Base-by-base conservation (phyloP, 2,888 invertebrate species). In the Griposia aprilina region DNA sequence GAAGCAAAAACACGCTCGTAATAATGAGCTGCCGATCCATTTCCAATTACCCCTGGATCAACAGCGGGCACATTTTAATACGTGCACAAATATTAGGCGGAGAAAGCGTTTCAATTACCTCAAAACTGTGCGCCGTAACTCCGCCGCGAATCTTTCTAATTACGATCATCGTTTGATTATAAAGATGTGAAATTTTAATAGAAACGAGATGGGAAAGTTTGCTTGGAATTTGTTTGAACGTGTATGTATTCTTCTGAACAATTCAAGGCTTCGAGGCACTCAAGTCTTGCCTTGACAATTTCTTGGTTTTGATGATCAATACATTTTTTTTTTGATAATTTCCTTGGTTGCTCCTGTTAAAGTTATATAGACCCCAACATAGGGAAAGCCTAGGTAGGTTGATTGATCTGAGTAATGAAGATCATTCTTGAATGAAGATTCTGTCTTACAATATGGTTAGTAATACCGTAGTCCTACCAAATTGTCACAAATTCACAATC, bases 71-170 rank as follows among this genome's bases (percentile, higher is more conserved):
- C 74, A 74, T 78, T 85, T 81, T 82, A 83, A 81, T 82, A 81
- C 74, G 90, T 78, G 87, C 83, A 86, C 89, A 83, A 88, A 84
- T 82, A 86, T 87, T 87, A 87, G 78, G 48, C 83, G 23, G 82
- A 77, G 83, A 59, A 87, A 69, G 72, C 67, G 69, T 72, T 84
- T 88, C 93, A 93, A 93, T 94, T 92, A 93, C 89, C 88, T 91
- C 91, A 91, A 90, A 93, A 92, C 92, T 91, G 90, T 87, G 78
- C 75, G 74, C 65, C 73, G 30, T 76, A 71, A 52, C 76, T 68
- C 67, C 62, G 69, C 69, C 63, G 60, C 70, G 67, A 66, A 74
- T 82, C 88, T 76, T 85, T 83, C 36, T 87, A 74, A 87, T 84
- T 84, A 62, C 45, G 26, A 66, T 68, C 48, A 65, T 69, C 75